Percentiles rank a stretch among this genome's conserved stretches.
These are phyloP conservation scores for Antigone vipio DNA, from an alignment of 2,113 vertebrate species.

Conservation along the genomic window DNA sequence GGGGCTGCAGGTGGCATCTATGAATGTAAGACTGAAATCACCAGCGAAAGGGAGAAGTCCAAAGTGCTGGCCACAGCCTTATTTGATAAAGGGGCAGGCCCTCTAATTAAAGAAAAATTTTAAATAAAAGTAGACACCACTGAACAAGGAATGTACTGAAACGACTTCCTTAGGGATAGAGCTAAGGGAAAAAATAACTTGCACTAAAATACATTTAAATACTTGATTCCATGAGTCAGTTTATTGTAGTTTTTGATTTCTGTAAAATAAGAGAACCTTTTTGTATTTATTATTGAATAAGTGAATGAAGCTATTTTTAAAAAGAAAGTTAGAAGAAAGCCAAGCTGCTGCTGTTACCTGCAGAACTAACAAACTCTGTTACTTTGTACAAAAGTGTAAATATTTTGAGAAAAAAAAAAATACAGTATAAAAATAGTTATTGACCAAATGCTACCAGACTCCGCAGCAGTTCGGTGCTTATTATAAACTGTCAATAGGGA, in stretches of 20 bases:
- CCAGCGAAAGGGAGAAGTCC: slow-evolving; percentile 93
- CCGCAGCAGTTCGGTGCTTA: slow-evolving; percentile 91
- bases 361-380: slow-evolving; percentile 88
- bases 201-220: slow-evolving; percentile 98
- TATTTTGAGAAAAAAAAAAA: slow-evolving; percentile 82
- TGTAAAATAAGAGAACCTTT: slow-evolving; percentile 99
- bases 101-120: slow-evolving; percentile 85
- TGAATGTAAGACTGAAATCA: slow-evolving; percentile 93
- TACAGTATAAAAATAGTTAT: slow-evolving; percentile 88
- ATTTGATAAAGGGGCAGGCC: slow-evolving; percentile 93
- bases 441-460: slow-evolving; percentile 99
- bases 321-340: slow-evolving; percentile 88
- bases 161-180: slow-evolving; percentile 92
- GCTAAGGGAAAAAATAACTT: slow-evolving; percentile 97
- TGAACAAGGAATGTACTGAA: slow-evolving; percentile 99
- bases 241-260: slow-evolving; percentile 96
- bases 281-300: slow-evolving; percentile 99
- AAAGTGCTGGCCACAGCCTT: slow-evolving; percentile 97
- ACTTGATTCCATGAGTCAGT: slow-evolving; percentile 99
- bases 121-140: slow-evolving; percentile 96
- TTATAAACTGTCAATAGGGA: slow-evolving; percentile 80
- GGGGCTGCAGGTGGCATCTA: slow-evolving; percentile 70
- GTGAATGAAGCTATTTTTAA: slow-evolving; percentile 99
- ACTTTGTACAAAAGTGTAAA: slow-evolving; percentile 99
- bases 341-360: slow-evolving; percentile 93